A percentile compares a stretch with the other conserved stretches of the same genome.
Conservation (phyloP, 2,888 invertebrate genomes). For the Cotesia congregata region DNA sequence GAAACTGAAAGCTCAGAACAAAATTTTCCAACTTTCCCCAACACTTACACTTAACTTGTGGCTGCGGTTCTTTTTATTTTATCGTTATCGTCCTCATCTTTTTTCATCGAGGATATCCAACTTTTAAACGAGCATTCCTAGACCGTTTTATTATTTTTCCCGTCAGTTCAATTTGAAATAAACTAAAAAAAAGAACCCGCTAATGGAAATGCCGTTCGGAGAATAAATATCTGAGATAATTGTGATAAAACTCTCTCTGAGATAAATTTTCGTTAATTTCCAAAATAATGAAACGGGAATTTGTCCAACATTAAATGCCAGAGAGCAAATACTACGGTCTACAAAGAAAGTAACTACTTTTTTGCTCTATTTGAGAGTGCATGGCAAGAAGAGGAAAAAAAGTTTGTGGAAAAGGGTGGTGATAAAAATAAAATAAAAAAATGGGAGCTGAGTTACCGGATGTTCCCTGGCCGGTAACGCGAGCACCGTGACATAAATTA, state of each 20-base stretch:
- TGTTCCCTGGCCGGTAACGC: constrained; percentile 31
- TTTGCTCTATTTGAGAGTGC: neutral
- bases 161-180: neutral
- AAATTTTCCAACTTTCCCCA: constrained; percentile 18
- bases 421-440: neutral
- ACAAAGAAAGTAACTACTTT: neutral
- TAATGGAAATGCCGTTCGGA: neutral
- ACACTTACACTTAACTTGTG: neutral
- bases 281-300: neutral
- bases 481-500: constrained; percentile 43
- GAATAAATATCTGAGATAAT: neutral
- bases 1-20: constrained; percentile 5
- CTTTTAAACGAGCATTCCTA: neutral
- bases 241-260: neutral
- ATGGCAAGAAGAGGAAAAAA: constrained; percentile 16
- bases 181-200: neutral
- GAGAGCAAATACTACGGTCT: neutral
- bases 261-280: neutral
- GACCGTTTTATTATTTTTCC: neutral
- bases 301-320: neutral
- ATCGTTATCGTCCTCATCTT: neutral
- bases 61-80: neutral
- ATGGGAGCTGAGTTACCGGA: constrained; percentile 23
- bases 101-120: neutral
- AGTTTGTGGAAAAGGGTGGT: neutral